A percentile compares a stretch with the other conserved stretches of the same genome.
Conservation (phyloP, 1,140 invertebrate genomes). For the Cherax destructor region DNA sequence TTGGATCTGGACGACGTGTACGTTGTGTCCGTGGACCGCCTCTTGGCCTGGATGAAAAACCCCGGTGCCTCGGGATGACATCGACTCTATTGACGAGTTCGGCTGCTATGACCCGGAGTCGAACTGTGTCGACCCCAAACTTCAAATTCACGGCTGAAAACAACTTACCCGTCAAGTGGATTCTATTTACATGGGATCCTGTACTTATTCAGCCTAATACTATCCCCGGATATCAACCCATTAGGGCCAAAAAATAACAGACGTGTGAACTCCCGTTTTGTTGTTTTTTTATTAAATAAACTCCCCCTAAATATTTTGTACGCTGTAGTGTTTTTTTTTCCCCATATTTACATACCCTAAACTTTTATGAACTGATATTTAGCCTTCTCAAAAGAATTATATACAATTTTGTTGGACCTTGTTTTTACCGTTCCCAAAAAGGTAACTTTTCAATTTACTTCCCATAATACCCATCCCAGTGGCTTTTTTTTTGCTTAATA, state of each 20-base stretch:
- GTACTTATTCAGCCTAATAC: conserved; percentile 26
- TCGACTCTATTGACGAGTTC: conserved; percentile 73
- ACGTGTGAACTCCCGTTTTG: not conserved
- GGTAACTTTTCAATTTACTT: too few relatives aligned
- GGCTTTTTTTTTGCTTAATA: too few relatives aligned
- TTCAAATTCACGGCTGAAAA: not conserved
- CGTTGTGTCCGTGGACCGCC: conserved; percentile 77
- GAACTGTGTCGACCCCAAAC: not conserved
- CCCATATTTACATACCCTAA: too few relatives aligned
- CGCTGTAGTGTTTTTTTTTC: too few relatives aligned
- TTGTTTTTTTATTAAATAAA: too few relatives aligned
- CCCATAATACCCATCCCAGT: too few relatives aligned
- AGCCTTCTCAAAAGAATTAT: too few relatives aligned
- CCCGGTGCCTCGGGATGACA: conserved; percentile 76
- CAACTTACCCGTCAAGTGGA: not conserved
- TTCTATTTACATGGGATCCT: conserved; percentile 15
- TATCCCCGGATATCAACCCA: conserved; percentile 59
- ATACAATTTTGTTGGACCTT: too few relatives aligned
- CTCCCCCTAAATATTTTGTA: too few relatives aligned
- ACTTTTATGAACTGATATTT: too few relatives aligned
- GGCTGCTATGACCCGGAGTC: conserved; percentile 45
- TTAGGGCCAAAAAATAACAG: not conserved
- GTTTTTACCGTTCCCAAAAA: too few relatives aligned
- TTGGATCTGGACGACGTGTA: conserved; percentile 77
- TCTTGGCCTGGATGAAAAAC: conserved; percentile 80